Base-by-base conservation (phyloP, 2,113 vertebrate species). In the Hepsetus odoe region DNA sequence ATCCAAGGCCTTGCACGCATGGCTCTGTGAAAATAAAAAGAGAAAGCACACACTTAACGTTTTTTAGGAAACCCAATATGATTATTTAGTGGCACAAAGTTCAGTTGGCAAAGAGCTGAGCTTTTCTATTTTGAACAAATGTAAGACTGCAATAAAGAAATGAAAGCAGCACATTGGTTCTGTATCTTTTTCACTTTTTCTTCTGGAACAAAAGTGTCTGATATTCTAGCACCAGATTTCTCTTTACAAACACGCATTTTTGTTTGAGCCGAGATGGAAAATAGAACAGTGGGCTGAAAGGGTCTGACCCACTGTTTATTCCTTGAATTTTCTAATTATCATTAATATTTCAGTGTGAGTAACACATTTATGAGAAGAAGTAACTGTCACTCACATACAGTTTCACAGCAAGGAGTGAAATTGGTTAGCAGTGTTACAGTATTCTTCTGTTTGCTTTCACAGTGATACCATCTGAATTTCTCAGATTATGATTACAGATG, bases 401-500 rank as follows among this genome's bases (percentile, higher is more conserved):
- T 65, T 22, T 35, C 22, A 38, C 61, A 65, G 14, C 6, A 11
- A 38, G 6, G 32, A 20, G 61, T 62, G 61, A 65, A 65, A 38
- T 38, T 2, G 35, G 33, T 10, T 38, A 38, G 22, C 33, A 62
- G 59, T 62, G 32, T 61, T 61, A 62, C 32, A 62, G 16, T 32
- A 38, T 14, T 65, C 61, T 11, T 65, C 9, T 35, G 38, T 65
- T 38, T 22, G 5, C 61, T 10, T 65, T 65, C 33, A 38, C 32
- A 65, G 18, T 22, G 33, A 35, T 38, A 35, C 11, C 18, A 65
- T 38, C 33, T 22, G 61, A 35, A 64, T 64, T 33, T 10, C 32
- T 62, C 59, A 62, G 28, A 62, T 64, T 32, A 35, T n/a, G n/a
- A n/a, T 33, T 65, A 65, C 33, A 65, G 20, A 65, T n/a, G 18